Evolutionary conservation across 2,888 invertebrate genomes (phyloP).

Genomic region (Tineola bisselliella): DNA sequence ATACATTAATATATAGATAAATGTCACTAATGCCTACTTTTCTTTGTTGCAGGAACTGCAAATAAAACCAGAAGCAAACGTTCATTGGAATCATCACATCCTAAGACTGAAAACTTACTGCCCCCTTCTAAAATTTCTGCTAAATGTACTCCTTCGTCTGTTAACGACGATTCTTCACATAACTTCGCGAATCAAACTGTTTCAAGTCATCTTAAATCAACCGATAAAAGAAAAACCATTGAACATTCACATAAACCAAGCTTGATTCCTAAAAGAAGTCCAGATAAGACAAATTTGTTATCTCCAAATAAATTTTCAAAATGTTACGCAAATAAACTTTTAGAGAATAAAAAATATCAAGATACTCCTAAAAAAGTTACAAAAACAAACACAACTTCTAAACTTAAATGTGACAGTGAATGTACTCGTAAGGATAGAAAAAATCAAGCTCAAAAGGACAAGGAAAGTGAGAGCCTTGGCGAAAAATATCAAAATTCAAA

Average conservation of each 20-base stretch:
- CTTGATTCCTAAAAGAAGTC: slow-evolving; percentile 50
- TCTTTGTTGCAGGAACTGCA: slow-evolving; percentile 51
- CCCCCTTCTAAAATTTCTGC: slow-evolving; percentile 60
- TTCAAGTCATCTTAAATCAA: slow-evolving; percentile 27
- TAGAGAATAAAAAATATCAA: slow-evolving; percentile 28
- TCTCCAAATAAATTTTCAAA: slow-evolving; percentile 41
- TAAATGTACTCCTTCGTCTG: slow-evolving; percentile 38
- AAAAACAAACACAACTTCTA: slow-evolving; percentile 27
- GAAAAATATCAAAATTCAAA: slow-evolving; percentile 66
- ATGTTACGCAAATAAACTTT: slow-evolving; percentile 30
- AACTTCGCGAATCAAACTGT: slow-evolving; percentile 31
- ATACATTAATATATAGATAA: not conserved
- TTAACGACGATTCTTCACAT: slow-evolving; percentile 41
- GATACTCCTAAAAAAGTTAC: slow-evolving; percentile 21
- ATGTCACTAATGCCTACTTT: slow-evolving; percentile 17
- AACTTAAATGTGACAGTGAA: slow-evolving; percentile 51
- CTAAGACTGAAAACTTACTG: slow-evolving; percentile 57
- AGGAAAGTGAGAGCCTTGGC: slow-evolving; percentile 57
- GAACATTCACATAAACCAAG: slow-evolving; percentile 47
- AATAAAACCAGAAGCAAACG: slow-evolving; percentile 47
- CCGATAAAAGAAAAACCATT: slow-evolving; percentile 45
- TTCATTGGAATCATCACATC: slow-evolving; percentile 44
- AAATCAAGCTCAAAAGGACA: slow-evolving; percentile 61
- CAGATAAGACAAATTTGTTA: slow-evolving; percentile 40
- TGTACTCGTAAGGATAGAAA: slow-evolving; percentile 50